Evolutionary conservation across 2,797 vertebrate species (phyloP).

Genomic region (Champsocephalus gunnari): DNA sequence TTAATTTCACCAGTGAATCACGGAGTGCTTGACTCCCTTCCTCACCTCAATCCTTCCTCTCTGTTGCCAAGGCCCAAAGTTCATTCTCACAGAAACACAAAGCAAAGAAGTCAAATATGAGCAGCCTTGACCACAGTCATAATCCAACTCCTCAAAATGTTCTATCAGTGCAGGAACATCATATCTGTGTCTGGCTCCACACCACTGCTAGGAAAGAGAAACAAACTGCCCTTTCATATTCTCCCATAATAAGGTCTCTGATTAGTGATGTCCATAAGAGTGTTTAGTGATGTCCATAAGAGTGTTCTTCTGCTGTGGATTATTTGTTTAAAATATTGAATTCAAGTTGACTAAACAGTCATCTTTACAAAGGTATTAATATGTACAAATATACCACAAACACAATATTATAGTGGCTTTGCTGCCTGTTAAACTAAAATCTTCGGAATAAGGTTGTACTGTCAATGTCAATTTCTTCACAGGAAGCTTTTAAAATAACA

Average conservation of each 20-base stretch:
- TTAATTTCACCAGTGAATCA: constrained; percentile 61
- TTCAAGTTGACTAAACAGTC: neutral
- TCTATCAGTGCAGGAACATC: constrained; percentile 88
- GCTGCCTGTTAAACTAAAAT: neutral
- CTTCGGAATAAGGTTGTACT: neutral
- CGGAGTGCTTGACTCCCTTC: constrained; percentile 70
- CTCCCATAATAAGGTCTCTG: too few species aligned
- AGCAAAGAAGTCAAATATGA: constrained; percentile 40
- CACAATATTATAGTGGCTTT: neutral
- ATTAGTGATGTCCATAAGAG: neutral
- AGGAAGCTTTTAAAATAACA: neutral
- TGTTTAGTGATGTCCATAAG: neutral
- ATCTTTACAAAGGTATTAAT: neutral
- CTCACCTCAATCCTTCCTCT: constrained; percentile 36
- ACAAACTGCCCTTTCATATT: constrained; percentile 54
- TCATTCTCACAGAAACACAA: constrained; percentile 22
- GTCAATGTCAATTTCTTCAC: neutral
- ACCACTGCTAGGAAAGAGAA: constrained; percentile 73
- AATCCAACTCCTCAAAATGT: constrained; percentile 82
- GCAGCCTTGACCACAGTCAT: constrained; percentile 87
- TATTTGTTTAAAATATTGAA: neutral
- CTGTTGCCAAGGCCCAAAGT: constrained; percentile 50
- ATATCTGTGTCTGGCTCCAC: constrained; percentile 77
- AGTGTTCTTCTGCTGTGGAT: neutral
- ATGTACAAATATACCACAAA: neutral